Percentiles rank a stretch among this genome's conserved stretches.
Evolutionary conservation across 2,888 invertebrate genomes (phyloP).

Genomic region (Cerastoderma edule): DNA sequence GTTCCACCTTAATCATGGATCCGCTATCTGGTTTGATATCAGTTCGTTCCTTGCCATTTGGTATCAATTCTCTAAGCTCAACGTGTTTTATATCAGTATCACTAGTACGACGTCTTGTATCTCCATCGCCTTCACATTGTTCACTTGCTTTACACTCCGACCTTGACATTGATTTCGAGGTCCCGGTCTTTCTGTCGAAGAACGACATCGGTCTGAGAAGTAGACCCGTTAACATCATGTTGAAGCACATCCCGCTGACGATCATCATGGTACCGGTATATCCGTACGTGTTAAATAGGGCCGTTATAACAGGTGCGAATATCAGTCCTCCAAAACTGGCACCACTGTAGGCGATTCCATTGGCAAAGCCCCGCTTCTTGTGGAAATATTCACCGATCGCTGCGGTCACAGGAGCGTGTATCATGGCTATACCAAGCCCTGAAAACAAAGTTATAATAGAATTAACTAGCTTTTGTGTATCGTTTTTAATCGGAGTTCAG

Average conservation of each 20-base stretch:
- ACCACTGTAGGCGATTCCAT: conserved; percentile 43
- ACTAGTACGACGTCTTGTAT: not conserved
- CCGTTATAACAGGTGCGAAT: conserved; percentile 43
- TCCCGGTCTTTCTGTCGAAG: conserved; percentile 12
- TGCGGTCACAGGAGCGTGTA: conserved; percentile 40
- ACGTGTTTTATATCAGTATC: not conserved
- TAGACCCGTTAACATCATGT: conserved; percentile 38
- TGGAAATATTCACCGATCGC: conserved; percentile 52
- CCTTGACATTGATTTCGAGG: not conserved
- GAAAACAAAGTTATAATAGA: too few relatives aligned
- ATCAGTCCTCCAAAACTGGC: conserved; percentile 46
- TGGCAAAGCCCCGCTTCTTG: conserved; percentile 49
- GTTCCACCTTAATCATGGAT: not conserved
- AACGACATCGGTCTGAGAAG: conserved; percentile 46
- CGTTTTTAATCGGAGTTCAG: too few relatives aligned
- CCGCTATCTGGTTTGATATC: not conserved
- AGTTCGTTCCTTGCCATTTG: not conserved
- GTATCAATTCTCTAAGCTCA: too few relatives aligned
- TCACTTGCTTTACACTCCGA: too few relatives aligned
- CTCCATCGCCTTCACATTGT: not conserved
- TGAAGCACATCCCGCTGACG: conserved; percentile 40
- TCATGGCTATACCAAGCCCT: too few relatives aligned
- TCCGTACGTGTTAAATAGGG: conserved; percentile 44
- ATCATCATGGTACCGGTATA: conserved; percentile 52
- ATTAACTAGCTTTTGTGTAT: too few relatives aligned